Percentiles rank a stretch among this genome's conserved stretches.
phyloP scores from a whole-genome alignment of 1,140 invertebrate species.

The Agraylea sexmaculata region DNA sequence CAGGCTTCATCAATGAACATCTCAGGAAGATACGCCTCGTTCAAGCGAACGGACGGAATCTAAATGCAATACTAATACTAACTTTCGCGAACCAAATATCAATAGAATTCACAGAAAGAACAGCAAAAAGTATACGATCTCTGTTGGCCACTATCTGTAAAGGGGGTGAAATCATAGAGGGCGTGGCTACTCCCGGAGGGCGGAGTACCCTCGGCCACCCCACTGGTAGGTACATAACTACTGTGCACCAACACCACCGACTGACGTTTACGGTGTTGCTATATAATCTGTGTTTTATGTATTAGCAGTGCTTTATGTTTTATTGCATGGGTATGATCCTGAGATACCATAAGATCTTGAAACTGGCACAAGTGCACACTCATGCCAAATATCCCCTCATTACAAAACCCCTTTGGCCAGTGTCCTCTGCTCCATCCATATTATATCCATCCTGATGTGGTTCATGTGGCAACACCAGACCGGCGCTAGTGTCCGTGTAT shows the following conservation, averaged over 20 bases:
- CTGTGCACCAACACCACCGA: conserved; percentile 20
- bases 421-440: too few relatives aligned
- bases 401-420: neutral
- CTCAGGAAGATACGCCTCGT: too few relatives aligned
- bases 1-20: too few relatives aligned
- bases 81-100: conserved; percentile 90
- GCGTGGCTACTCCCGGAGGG: conserved; percentile 53
- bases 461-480: neutral
- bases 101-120: conserved; percentile 69
- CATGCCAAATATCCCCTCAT: too few relatives aligned
- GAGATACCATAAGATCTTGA: neutral
- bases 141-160: conserved; percentile 78
- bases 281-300: conserved; percentile 1
- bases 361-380: too few relatives aligned
- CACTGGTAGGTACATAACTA: conserved; percentile 92
- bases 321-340: too few relatives aligned
- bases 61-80: too few relatives aligned
- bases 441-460: neutral
- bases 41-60: too few relatives aligned
- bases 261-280: conserved; percentile 10
- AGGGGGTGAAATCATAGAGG: conserved; percentile 50
- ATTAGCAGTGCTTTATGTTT: neutral
- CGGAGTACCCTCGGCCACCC: conserved; percentile 86
- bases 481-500: neutral
- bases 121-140: conserved; percentile 83